These are phyloP conservation scores for Lepidothrix coronata DNA, from an alignment of 2,113 vertebrate genomes.

Conservation along the genomic window DNA sequence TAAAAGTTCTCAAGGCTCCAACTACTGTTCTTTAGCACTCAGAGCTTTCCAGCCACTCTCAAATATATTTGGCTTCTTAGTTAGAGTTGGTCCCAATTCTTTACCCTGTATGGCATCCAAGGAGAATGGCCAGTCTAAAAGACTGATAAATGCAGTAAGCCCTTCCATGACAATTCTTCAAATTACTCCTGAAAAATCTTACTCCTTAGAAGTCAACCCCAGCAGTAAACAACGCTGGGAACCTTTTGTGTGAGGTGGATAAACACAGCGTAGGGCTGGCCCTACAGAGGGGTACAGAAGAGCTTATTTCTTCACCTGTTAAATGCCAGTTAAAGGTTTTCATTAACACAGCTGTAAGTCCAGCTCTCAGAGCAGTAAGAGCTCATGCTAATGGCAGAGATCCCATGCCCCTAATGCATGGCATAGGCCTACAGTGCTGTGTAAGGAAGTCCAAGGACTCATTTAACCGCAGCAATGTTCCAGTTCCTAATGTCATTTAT, in stretches of 20 bases:
- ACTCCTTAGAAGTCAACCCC: not conserved
- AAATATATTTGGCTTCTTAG: not conserved
- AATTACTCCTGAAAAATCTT: not conserved
- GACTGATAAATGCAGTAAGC: not conserved
- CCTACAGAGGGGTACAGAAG: not conserved
- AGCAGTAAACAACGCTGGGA: not conserved
- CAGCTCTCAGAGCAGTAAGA: not conserved
- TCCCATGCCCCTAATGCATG: rapidly evolving
- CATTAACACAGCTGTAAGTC: not conserved
- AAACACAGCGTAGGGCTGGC: not conserved
- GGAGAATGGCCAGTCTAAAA: not conserved
- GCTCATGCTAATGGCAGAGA: not conserved
- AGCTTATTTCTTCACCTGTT: not conserved
- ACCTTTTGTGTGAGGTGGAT: not conserved
- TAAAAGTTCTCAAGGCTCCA: not conserved
- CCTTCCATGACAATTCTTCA: not conserved
- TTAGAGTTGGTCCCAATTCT: not conserved
- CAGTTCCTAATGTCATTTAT: not conserved
- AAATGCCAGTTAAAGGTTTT: not conserved
- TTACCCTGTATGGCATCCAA: not conserved
- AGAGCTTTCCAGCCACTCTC: not conserved
- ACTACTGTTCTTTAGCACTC: not conserved
- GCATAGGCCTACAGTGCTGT: not conserved
- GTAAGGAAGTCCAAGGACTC: not conserved
- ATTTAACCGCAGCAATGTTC: not conserved